These are phyloP conservation scores for Lutjanus erythropterus DNA, from an alignment of 2,113 vertebrate genomes.

Conservation along the genomic window DNA sequence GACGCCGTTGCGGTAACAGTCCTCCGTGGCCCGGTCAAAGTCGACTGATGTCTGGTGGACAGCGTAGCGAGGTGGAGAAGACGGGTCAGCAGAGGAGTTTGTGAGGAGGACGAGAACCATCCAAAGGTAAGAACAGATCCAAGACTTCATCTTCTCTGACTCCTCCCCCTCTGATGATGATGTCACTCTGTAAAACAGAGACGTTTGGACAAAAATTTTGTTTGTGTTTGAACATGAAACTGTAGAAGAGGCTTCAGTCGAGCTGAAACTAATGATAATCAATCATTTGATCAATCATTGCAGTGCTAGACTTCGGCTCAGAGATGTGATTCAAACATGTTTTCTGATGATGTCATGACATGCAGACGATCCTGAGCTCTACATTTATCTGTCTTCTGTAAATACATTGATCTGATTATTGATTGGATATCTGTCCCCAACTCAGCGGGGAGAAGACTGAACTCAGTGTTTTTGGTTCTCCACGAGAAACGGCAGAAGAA, in stretches of 20 bases:
- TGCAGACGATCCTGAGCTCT: neutral
- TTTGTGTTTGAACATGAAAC: neutral
- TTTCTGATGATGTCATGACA: neutral
- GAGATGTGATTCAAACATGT: too few relatives aligned
- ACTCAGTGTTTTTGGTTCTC: too few relatives aligned
- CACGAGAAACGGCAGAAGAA: too few relatives aligned
- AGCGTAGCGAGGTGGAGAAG: slow-evolving; percentile 22
- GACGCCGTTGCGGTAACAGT: slow-evolving; percentile 56
- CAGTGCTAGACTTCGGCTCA: too few relatives aligned
- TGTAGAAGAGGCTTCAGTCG: neutral
- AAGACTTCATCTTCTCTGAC: slow-evolving; percentile 42
- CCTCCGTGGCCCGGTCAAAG: slow-evolving; percentile 62
- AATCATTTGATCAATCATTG: too few relatives aligned
- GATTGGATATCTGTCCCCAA: neutral
- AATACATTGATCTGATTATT: neutral
- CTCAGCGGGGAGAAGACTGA: neutral
- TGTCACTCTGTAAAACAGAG: slow-evolving; percentile 15
- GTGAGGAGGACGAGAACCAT: slow-evolving; percentile 34
- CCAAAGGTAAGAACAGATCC: slow-evolving; percentile 39
- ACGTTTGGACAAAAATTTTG: neutral
- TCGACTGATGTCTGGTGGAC: neutral
- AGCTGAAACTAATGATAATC: too few relatives aligned
- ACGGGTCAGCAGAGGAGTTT: neutral
- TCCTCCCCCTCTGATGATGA: slow-evolving; percentile 15
- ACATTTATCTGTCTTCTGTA: neutral